A percentile compares a stretch with the other conserved stretches of the same genome.
These are phyloP conservation scores for Pocota personata DNA, from an alignment of 2,888 invertebrate genomes.

Conservation along the genomic window DNA sequence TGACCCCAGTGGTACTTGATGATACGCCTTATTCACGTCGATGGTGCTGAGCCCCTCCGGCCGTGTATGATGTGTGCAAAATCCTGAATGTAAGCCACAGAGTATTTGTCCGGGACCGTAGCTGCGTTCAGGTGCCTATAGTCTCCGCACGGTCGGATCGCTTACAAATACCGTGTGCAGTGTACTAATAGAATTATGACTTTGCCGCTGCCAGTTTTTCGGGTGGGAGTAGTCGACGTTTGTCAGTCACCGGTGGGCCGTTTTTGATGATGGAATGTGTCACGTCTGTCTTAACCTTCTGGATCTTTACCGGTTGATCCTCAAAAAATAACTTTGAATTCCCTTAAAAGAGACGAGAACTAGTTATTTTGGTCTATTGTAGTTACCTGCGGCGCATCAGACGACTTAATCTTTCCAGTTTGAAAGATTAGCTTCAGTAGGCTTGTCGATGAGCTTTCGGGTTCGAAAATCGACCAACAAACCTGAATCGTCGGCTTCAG, in stretches of 20 bases:
- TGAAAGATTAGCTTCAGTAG: too few species aligned
- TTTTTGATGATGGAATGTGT: slow-evolving; percentile 2
- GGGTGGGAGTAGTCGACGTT: slow-evolving; percentile 7
- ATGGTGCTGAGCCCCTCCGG: slow-evolving; percentile 75
- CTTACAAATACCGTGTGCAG: slow-evolving; percentile 16
- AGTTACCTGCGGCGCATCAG: background rate
- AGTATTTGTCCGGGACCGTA: slow-evolving; percentile 78
- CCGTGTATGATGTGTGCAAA: slow-evolving; percentile 73
- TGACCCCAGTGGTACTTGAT: slow-evolving; percentile 73
- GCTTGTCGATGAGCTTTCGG: too few species aligned
- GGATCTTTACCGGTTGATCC: background rate
- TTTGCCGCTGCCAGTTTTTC: slow-evolving; percentile 3
- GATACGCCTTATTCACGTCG: slow-evolving; percentile 77
- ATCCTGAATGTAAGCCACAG: slow-evolving; percentile 74
- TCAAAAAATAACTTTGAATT: background rate
- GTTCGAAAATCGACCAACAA: too few species aligned
- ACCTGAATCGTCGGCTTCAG: too few species aligned
- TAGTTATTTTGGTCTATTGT: background rate
- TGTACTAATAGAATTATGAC: background rate
- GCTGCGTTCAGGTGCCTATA: background rate
- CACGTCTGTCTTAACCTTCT: background rate
- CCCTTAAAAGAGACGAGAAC: background rate
- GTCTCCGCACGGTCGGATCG: slow-evolving; percentile 50
- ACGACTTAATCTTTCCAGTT: too few species aligned
- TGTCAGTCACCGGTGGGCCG: slow-evolving; percentile 1